phyloP scores from a whole-genome alignment of 2,113 vertebrate species.

The Alexandromys fortis region DNA sequence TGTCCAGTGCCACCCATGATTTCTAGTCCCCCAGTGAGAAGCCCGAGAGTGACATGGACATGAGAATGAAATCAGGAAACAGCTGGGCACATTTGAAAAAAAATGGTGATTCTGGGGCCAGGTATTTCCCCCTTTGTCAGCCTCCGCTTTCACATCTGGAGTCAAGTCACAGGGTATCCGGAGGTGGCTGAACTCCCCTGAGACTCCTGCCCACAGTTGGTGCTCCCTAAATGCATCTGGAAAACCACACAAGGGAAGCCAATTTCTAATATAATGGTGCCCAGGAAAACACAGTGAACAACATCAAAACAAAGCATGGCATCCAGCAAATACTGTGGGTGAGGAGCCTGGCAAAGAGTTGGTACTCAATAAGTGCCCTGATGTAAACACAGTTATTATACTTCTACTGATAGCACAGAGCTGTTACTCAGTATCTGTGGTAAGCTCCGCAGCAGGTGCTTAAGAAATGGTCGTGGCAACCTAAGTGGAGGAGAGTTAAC shows the following conservation, averaged over 20 bases:
- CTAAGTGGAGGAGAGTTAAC: background rate
- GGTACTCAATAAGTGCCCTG: background rate
- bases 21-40: background rate
- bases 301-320: background rate
- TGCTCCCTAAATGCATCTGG: background rate
- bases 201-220: background rate
- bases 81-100: background rate
- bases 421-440: too few species aligned
- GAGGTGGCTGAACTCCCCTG: background rate
- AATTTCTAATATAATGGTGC: accelerated
- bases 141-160: background rate
- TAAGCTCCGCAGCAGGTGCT: background rate
- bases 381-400: background rate
- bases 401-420: background rate
- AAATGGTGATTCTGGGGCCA: background rate
- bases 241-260: background rate
- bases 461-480: background rate
- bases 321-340: too few species aligned
- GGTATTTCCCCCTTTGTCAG: background rate
- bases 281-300: background rate
- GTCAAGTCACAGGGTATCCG: background rate
- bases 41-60: too few species aligned
- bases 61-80: background rate
- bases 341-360: background rate
- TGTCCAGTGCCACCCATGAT: too few species aligned